phyloP scores from a whole-genome alignment of 2,797 vertebrate genomes.

The Thunnus albacares region DNA sequence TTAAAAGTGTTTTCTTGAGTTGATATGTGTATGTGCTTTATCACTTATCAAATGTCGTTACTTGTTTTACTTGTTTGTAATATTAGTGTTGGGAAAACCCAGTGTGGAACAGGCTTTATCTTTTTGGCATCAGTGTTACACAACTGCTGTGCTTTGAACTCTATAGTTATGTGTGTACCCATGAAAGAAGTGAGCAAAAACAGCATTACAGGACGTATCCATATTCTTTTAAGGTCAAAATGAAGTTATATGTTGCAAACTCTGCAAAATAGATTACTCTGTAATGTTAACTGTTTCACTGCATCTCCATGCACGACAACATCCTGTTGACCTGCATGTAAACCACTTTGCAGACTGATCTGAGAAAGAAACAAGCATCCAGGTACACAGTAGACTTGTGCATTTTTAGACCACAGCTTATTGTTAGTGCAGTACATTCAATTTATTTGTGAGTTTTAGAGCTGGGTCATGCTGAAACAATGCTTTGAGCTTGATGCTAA shows the following conservation, averaged over 20 bases:
- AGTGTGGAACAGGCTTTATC: neutral
- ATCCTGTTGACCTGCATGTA: too few relatives aligned
- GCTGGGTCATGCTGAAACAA: too few relatives aligned
- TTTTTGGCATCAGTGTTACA: neutral
- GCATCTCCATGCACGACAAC: neutral
- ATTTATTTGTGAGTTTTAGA: too few relatives aligned
- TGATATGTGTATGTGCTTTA: neutral
- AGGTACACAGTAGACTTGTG: neutral
- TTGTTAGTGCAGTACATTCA: too few relatives aligned
- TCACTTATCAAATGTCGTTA: neutral
- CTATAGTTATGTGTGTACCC: neutral
- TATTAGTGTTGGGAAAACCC: neutral
- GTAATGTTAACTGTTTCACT: neutral
- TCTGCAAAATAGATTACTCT: neutral
- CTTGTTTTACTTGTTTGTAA: neutral
- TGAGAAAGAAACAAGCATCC: neutral
- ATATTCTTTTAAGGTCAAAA: slow-evolving; percentile 10
- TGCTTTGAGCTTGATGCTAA: too few relatives aligned
- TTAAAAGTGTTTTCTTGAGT: too few relatives aligned
- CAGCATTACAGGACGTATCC: neutral
- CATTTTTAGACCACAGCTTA: too few relatives aligned
- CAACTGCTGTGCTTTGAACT: neutral
- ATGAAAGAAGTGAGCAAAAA: neutral
- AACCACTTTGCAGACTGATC: neutral
- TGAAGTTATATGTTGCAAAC: neutral